phyloP scores from a whole-genome alignment of 2,888 invertebrate genomes.

The Pachycephus smyrnensis region DNA sequence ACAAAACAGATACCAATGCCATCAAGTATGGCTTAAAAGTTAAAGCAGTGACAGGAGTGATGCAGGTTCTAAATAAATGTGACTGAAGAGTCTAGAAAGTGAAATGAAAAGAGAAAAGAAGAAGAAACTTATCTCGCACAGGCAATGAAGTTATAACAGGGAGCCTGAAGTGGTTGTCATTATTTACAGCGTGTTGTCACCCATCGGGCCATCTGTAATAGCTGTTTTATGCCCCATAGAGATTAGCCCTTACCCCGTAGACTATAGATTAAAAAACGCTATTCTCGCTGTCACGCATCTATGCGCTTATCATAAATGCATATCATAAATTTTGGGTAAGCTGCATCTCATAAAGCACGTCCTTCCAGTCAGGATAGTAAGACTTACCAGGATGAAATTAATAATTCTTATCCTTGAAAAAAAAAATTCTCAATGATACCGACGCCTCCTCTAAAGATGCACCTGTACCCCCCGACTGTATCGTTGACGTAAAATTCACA shows the following conservation, averaged over 20 bases:
- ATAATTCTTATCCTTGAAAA: background rate
- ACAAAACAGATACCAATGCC: background rate
- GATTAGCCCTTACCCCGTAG: constrained; percentile 49
- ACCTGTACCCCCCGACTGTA: background rate
- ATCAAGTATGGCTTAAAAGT: background rate
- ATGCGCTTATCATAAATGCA: constrained; percentile 20
- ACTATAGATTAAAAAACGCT: constrained; percentile 11
- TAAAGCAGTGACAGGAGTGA: background rate
- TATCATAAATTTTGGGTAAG: constrained; percentile 17
- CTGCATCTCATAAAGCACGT: constrained; percentile 24
- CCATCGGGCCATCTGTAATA: constrained; percentile 64
- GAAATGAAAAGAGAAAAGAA: background rate
- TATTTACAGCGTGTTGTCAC: constrained; percentile 60
- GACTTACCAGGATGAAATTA: background rate
- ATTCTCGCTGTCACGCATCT: too few relatives aligned
- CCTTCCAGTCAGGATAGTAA: background rate
- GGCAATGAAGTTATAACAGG: background rate
- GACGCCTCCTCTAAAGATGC: background rate
- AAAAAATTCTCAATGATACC: background rate
- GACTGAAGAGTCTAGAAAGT: background rate
- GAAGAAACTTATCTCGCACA: background rate
- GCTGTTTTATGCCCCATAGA: constrained; percentile 62
- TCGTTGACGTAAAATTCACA: background rate
- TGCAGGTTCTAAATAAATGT: background rate
- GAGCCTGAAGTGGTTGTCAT: constrained; percentile 28